Evolutionary conservation across 2,888 invertebrate genomes (phyloP).

Genomic region (Nomada lathburiana): DNA sequence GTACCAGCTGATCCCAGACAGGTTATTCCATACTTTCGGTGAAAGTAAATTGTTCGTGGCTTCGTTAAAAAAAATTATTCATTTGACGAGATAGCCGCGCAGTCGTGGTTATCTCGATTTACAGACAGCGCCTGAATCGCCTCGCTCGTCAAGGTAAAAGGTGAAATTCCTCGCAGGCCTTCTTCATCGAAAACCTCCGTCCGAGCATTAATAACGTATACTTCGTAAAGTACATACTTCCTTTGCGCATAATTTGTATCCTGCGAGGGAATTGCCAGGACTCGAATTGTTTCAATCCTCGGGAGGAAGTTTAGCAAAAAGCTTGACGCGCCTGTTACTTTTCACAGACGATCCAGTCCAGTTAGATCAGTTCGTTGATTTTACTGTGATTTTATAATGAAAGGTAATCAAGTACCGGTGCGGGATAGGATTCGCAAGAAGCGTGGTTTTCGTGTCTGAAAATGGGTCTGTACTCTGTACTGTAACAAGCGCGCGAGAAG

Average conservation of each 20-base stretch:
- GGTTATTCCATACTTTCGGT: not conserved
- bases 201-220: constrained; percentile 46
- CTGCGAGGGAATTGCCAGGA: constrained; percentile 3
- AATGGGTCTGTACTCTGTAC: constrained; percentile 40
- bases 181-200: constrained; percentile 31
- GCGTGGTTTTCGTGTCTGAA: constrained; percentile 58
- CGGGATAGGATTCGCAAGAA: constrained; percentile 48
- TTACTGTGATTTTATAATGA: constrained; percentile 57
- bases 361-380: constrained; percentile 49
- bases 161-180: constrained; percentile 62
- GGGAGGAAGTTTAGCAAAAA: not conserved
- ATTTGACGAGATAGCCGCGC: not conserved
- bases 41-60: constrained; percentile 21
- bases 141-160: constrained; percentile 56
- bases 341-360: constrained; percentile 19
- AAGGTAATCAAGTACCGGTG: constrained; percentile 70
- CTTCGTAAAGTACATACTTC: constrained; percentile 41
- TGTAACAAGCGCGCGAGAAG: constrained; percentile 39
- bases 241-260: constrained; percentile 43
- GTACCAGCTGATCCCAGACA: not conserved
- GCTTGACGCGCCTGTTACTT: constrained; percentile 16
- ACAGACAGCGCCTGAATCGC: constrained; percentile 28
- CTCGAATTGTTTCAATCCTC: constrained; percentile 15
- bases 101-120: constrained; percentile 18
- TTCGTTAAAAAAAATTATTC: not conserved